Conservation (phyloP, 2,113 vertebrate species). For the Peromyscus leucopus region DNA sequence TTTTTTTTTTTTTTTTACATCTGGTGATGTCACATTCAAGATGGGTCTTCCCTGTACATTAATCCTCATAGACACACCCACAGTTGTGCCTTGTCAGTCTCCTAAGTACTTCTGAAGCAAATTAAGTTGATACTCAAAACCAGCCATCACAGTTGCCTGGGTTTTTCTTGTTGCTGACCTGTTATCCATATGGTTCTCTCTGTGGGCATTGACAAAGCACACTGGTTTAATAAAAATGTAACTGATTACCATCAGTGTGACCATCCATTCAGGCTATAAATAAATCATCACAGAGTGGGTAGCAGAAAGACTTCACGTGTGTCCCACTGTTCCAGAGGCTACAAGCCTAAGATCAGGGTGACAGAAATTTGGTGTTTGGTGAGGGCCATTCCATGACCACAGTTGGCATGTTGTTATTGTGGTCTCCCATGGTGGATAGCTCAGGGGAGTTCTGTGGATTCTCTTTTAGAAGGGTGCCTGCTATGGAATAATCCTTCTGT, state of each 20-base stretch:
- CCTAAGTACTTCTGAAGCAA: neutral
- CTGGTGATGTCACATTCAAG: neutral
- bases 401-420: neutral
- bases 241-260: too few relatives aligned
- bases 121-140: neutral
- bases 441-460: neutral
- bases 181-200: neutral
- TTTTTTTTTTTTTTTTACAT: neutral
- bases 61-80: neutral
- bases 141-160: neutral
- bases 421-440: neutral
- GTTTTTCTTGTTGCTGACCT: neutral
- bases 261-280: neutral
- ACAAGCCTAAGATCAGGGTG: neutral
- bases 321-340: neutral
- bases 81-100: neutral
- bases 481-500: too few relatives aligned
- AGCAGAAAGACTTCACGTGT: too few relatives aligned
- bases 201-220: neutral
- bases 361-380: neutral
- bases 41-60: neutral
- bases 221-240: neutral
- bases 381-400: too few relatives aligned
- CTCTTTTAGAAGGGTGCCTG: neutral
- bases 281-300: neutral